These are phyloP conservation scores for Amphiprion percula DNA, from an alignment of 2,113 vertebrate genomes.

Conservation along the genomic window DNA sequence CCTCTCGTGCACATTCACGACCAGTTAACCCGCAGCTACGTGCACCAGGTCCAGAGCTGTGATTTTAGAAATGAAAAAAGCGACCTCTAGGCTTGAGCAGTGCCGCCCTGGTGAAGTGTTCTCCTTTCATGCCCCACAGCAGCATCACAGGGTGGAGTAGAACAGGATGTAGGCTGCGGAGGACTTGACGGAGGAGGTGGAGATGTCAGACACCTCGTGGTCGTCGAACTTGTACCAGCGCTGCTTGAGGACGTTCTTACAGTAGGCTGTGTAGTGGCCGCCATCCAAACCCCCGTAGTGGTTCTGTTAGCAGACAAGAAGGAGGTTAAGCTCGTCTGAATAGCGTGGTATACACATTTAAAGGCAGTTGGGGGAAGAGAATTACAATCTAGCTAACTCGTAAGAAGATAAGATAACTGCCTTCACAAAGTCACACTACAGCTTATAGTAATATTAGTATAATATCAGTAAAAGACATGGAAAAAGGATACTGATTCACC, in stretches of 20 bases:
- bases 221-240: conserved; percentile 99
- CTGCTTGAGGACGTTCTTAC: conserved; percentile 91
- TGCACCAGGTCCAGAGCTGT: conserved; percentile 49
- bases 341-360: not conserved
- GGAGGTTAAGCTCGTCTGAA: not conserved
- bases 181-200: conserved; percentile 92
- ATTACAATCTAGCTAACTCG: no score
- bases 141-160: conserved; percentile 91
- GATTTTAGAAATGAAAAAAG: conserved; percentile 39
- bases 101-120: conserved; percentile 31
- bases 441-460: no score
- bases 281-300: conserved; percentile 97
- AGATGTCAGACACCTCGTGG: conserved; percentile 95
- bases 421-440: no score
- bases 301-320: conserved; percentile 84
- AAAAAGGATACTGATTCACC: no score
- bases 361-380: not conserved
- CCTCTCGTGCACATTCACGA: not conserved
- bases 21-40: conserved; percentile 18
- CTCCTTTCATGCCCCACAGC: conserved; percentile 72
- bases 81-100: conserved; percentile 46
- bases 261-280: conserved; percentile 98
- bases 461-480: no score
- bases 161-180: conserved; percentile 98
- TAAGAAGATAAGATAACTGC: no score